phyloP scores from a whole-genome alignment of 2,888 invertebrate species.

The Acronicta alni region DNA sequence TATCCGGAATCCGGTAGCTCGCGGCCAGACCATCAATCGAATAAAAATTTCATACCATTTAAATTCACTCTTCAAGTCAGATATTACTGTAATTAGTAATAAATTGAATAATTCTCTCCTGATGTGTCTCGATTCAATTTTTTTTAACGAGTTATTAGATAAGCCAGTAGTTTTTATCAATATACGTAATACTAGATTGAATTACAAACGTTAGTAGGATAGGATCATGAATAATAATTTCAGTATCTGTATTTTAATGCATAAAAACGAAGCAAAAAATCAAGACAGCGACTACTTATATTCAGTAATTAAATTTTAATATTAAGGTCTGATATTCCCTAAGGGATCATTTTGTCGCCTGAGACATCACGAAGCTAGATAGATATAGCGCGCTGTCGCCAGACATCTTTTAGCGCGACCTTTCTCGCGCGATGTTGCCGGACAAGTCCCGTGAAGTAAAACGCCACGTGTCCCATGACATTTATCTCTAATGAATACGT shows the following conservation, averaged over 20 bases:
- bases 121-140: conserved; percentile 41
- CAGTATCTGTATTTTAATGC: too few species aligned
- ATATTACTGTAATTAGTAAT: conserved; percentile 62
- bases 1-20: conserved; percentile 46
- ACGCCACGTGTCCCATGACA: too few species aligned
- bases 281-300: background rate
- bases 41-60: conserved; percentile 60
- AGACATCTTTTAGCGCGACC: too few species aligned
- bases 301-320: background rate
- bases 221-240: too few species aligned
- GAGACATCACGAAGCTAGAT: too few species aligned
- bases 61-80: conserved; percentile 56
- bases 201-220: conserved; percentile 17
- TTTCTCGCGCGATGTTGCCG: too few species aligned
- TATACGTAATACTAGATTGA: conserved; percentile 27
- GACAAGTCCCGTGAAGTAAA: too few species aligned
- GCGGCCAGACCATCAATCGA: conserved; percentile 32
- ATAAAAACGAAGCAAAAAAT: too few species aligned
- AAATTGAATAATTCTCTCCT: conserved; percentile 53
- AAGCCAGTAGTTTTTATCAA: conserved; percentile 39
- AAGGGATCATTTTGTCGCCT: too few species aligned
- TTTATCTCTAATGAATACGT: background rate
- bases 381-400: too few species aligned
- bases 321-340: conserved; percentile 2
- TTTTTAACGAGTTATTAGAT: conserved; percentile 58